These are phyloP conservation scores for Halesus radiatus DNA, from an alignment of 1,140 invertebrate species.

Conservation along the genomic window DNA sequence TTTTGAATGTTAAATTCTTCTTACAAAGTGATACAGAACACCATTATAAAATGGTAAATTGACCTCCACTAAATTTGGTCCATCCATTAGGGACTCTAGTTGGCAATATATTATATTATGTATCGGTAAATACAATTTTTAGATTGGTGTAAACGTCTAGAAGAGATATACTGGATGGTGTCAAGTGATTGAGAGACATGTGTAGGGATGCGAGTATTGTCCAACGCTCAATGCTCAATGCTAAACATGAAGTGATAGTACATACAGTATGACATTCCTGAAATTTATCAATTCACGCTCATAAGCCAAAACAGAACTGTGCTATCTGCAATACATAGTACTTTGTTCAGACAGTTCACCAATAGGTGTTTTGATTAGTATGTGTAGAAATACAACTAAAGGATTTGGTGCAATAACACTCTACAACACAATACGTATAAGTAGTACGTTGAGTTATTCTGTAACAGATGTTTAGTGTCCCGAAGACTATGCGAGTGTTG, in stretches of 20 bases:
- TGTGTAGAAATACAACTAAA: not conserved
- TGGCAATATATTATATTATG: not conserved
- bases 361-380: too few relatives aligned
- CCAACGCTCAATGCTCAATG: too few relatives aligned
- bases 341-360: too few relatives aligned
- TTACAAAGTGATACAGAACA: not conserved
- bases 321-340: too few relatives aligned
- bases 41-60: conserved; percentile 10
- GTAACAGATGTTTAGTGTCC: too few relatives aligned
- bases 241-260: too few relatives aligned
- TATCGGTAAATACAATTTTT: conserved; percentile 10
- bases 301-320: too few relatives aligned
- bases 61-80: conserved; percentile 19
- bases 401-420: not conserved
- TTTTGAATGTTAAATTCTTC: conserved; percentile 8
- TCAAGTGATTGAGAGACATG: not conserved
- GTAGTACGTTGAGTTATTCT: not conserved
- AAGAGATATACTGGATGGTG: conserved; percentile 1
- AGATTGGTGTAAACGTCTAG: conserved; percentile 17
- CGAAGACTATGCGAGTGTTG: too few relatives aligned
- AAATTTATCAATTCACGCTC: too few relatives aligned
- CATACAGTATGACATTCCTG: too few relatives aligned
- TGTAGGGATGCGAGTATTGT: too few relatives aligned
- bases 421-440: not conserved
- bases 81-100: conserved; percentile 6